Conservation (phyloP, 2,113 vertebrate species). For the Echinops telfairi region DNA sequence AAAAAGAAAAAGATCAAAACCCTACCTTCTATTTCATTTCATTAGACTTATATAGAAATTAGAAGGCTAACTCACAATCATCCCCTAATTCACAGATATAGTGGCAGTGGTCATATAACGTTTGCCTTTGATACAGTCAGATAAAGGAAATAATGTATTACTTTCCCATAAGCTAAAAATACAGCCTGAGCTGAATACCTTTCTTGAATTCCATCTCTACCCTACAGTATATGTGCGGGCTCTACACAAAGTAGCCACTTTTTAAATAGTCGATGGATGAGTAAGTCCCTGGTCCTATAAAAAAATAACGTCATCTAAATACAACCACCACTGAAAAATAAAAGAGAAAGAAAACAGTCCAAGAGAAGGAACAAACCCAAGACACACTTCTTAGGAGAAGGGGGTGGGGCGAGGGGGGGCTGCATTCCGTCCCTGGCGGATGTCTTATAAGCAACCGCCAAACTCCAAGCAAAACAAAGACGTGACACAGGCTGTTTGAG, state of each 20-base stretch:
- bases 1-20: conserved; percentile 92
- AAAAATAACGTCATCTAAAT: conserved; percentile 96
- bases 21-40: conserved; percentile 96
- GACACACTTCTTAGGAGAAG: conserved; percentile 88
- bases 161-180: conserved; percentile 97
- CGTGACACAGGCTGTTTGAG: neutral
- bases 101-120: conserved; percentile 99
- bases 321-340: conserved; percentile 82
- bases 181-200: conserved; percentile 95
- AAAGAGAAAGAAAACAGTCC: neutral
- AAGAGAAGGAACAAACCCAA: conserved; percentile 77
- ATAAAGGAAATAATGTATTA: conserved; percentile 99
- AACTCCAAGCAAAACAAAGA: conserved; percentile 95
- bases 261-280: conserved; percentile 97
- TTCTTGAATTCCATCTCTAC: conserved; percentile 93
- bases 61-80: conserved; percentile 97
- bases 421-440: conserved; percentile 98
- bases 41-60: conserved; percentile 98
- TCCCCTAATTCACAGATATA: conserved; percentile 99
- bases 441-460: conserved; percentile 99
- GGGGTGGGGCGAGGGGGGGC: conserved; percentile 82
- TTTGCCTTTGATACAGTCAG: conserved; percentile 99
- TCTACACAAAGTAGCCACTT: conserved; percentile 99
- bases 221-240: conserved; percentile 97
- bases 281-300: conserved; percentile 99